Evolutionary conservation across 2,797 vertebrate genomes (phyloP), one percentile per base, ranked within the genome.

Genomic region (Choloepus didactylus): DNA sequence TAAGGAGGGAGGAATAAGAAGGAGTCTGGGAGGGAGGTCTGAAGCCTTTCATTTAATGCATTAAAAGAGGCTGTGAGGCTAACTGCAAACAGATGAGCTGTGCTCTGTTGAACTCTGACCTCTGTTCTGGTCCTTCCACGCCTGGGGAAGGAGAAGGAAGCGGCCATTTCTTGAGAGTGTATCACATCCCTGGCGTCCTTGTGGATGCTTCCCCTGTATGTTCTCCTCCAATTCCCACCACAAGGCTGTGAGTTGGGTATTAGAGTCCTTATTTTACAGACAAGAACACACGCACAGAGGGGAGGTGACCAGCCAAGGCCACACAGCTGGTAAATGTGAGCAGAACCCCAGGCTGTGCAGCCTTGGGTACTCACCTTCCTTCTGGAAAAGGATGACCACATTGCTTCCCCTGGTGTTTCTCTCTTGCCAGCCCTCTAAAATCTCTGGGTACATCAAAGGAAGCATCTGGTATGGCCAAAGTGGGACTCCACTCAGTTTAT

Each of bases 1-100:
- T 81, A 73, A 23, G 73, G 84, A 90, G 27, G 73, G 84, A 90
- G 69, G 94, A 89, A 87, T 35, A 35, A 35, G 35, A 35, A 35
- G 35, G 82, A 95, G 44, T 44, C 60, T 70, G 60, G n/a, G 56
- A 95, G 29, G 89, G 41, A 76, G 46, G 64, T 67, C 35, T 16
- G 15, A 82, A 91, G 29, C 35, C 25, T 89, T 89, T 93, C 38
- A 75, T 62, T 59, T 85, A 9, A 73, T 31, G 41, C 94, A 85
- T 97, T 93, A 70, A 46, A 84, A 75, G 75, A 88, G 59, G 12
- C 76, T 81, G 10, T 72, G 38, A 73, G 54, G 64, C 64, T 87
- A 64, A 51, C 60, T 76, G 56, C 31, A 72, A 84, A 86, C 21
- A 15, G 59, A 92, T 31, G 87, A 62, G 85, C 59, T 90, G 69